phyloP scores from a whole-genome alignment of 2,888 invertebrate genomes.

The Stenchaetothrips biformis region DNA sequence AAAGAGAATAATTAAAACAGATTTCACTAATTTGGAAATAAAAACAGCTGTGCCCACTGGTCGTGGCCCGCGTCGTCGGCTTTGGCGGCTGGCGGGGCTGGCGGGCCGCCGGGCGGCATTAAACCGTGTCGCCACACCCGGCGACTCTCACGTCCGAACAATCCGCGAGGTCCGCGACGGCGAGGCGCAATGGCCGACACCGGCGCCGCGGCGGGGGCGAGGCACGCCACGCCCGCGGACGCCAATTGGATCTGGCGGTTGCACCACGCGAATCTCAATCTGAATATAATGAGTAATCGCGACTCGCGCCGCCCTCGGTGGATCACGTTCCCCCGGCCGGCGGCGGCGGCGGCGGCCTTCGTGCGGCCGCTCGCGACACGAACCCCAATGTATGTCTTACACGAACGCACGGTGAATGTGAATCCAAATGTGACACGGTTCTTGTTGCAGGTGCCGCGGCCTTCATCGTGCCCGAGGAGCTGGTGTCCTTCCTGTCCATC shows the following conservation, averaged over 20 bases:
- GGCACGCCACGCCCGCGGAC: neutral
- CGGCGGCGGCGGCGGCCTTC: neutral
- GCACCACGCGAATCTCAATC: neutral
- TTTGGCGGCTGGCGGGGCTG: no score
- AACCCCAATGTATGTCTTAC: no score
- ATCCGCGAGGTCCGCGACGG: neutral
- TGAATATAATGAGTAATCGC: neutral
- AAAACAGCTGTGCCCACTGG: no score
- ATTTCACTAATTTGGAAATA: no score
- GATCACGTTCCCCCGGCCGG: neutral
- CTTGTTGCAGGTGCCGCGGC: constrained; percentile 41
- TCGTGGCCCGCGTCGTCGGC: no score
- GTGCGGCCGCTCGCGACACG: no score
- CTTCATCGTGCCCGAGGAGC: constrained; percentile 72
- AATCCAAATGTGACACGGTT: neutral
- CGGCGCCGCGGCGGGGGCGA: neutral
- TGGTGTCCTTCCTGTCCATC: constrained; percentile 71
- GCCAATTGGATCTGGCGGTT: neutral
- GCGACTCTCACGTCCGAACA: no score
- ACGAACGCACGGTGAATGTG: no score
- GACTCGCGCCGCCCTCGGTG: neutral
- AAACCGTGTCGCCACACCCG: no score
- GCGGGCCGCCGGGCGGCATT: no score
- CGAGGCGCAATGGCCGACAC: no score
- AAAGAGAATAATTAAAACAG: no score